A percentile compares a stretch with the other conserved stretches of the same genome.
phyloP scores from a whole-genome alignment of 2,797 vertebrate species.

The Neosilurus hyrtlii region DNA sequence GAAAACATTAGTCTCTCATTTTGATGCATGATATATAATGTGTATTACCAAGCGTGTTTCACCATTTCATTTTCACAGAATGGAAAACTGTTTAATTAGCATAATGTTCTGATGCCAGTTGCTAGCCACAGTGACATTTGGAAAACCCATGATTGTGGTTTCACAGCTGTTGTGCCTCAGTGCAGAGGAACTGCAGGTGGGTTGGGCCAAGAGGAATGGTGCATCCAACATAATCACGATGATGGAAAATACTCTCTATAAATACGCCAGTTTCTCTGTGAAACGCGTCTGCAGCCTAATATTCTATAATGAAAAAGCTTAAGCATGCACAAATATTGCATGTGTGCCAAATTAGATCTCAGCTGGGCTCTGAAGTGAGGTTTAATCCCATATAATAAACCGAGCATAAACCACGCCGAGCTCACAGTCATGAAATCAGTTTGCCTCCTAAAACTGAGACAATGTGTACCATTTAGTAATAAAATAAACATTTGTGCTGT shows the following conservation, averaged over 20 bases:
- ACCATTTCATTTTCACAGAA: background rate
- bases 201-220: background rate
- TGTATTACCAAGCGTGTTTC: background rate
- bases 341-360: background rate
- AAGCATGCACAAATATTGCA: background rate
- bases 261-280: background rate
- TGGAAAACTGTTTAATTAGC: background rate
- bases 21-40: background rate
- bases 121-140: background rate
- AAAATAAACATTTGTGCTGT: background rate
- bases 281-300: background rate
- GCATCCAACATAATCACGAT: conserved; percentile 6
- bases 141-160: conserved; percentile 8
- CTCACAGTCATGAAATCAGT: background rate
- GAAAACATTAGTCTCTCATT: background rate
- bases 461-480: background rate
- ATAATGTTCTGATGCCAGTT: background rate
- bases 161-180: conserved; percentile 15
- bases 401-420: background rate
- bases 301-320: background rate
- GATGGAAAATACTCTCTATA: background rate
- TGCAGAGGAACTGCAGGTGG: background rate
- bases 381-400: background rate
- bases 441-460: background rate
- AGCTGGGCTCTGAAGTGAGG: background rate